A percentile compares a stretch with the other conserved stretches of the same genome.
Evolutionary conservation across 1,140 invertebrate species (phyloP).

Genomic region (Nasonia giraulti): DNA sequence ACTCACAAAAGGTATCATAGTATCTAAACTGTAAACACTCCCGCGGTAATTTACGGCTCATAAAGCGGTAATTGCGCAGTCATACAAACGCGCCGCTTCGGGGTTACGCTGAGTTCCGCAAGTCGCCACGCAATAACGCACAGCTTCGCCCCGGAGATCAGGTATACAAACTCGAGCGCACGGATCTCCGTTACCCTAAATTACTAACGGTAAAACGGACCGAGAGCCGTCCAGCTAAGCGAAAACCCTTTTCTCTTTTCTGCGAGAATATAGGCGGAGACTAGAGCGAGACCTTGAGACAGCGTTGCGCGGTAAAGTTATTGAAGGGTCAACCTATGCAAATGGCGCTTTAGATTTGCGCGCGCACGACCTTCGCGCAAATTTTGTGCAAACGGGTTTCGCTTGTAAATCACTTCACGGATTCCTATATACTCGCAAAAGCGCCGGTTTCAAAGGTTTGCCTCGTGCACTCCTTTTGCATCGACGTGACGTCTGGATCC

Average conservation of each 20-base stretch:
- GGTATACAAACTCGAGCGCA: constrained; percentile 35
- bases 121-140: constrained; percentile 6
- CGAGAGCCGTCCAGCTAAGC: neutral
- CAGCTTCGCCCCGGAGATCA: constrained; percentile 24
- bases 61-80: constrained; percentile 37
- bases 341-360: constrained; percentile 63
- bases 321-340: constrained; percentile 60
- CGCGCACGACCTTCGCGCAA: constrained; percentile 63
- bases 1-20: constrained; percentile 24
- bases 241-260: constrained; percentile 58
- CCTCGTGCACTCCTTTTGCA: constrained; percentile 21
- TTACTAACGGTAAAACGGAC: constrained; percentile 36
- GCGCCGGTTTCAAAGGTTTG: constrained; percentile 35
- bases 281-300: constrained; percentile 20
- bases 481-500: constrained; percentile 15
- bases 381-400: constrained; percentile 67
- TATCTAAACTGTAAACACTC: neutral
- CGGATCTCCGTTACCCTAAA: constrained; percentile 19
- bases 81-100: neutral
- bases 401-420: constrained; percentile 64
- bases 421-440: constrained; percentile 55
- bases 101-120: neutral
- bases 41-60: constrained; percentile 27
- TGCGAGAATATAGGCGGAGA: neutral
- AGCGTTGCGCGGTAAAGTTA: constrained; percentile 62